Percentiles rank a stretch among this genome's conserved stretches.
These are phyloP conservation scores for Salmo trutta DNA, from an alignment of 2,797 vertebrate species.

Conservation along the genomic window DNA sequence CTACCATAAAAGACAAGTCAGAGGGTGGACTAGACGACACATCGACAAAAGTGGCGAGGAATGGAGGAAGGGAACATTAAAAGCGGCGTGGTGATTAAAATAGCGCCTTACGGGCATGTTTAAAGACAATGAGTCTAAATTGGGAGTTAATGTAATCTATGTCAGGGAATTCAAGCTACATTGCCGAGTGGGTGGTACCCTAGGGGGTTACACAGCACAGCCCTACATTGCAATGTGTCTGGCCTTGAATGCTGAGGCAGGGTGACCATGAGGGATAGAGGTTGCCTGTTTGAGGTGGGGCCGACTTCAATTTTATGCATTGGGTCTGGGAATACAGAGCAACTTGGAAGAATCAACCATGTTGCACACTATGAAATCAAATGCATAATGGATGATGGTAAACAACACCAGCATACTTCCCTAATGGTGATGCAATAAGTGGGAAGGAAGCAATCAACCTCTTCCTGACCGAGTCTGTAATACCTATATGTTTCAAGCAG, in stretches of 20 bases:
- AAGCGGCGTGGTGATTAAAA: slow-evolving; percentile 42
- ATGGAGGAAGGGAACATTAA: slow-evolving; percentile 18
- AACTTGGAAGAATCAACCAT: slow-evolving; percentile 19
- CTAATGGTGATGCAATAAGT: slow-evolving; percentile 35
- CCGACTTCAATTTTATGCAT: slow-evolving; percentile 35
- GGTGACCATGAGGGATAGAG: background rate
- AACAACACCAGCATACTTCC: slow-evolving; percentile 35
- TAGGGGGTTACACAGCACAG: background rate
- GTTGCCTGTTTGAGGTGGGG: slow-evolving; percentile 24
- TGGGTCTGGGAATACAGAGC: slow-evolving; percentile 1
- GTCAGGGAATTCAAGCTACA: slow-evolving; percentile 2
- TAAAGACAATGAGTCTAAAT: slow-evolving; percentile 32
- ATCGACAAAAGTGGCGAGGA: background rate
- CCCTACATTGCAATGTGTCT: background rate
- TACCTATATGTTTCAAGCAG: no score
- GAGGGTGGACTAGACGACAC: background rate
- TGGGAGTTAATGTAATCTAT: slow-evolving; percentile 24
- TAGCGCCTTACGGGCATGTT: slow-evolving; percentile 37
- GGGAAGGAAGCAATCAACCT: background rate
- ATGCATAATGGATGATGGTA: slow-evolving; percentile 49
- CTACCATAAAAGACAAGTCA: slow-evolving; percentile 32
- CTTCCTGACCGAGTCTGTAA: no score
- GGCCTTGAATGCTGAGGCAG: background rate
- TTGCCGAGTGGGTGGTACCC: background rate
- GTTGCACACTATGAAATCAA: slow-evolving; percentile 52